Evolutionary conservation across 2,888 invertebrate species (phyloP).

Genomic region (Automeris io): DNA sequence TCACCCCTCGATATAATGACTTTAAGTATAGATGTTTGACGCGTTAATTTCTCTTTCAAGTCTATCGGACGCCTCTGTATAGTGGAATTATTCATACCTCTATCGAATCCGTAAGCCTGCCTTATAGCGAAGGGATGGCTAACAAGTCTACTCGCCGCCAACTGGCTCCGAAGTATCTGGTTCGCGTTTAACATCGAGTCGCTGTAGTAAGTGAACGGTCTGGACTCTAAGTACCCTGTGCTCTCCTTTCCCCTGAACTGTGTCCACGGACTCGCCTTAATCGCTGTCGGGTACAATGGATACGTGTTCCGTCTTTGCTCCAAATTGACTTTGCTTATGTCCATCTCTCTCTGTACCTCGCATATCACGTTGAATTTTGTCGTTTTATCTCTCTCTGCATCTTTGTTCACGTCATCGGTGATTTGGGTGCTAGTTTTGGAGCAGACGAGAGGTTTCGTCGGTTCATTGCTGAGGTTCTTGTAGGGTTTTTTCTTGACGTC

Average conservation of each 20-base stretch:
- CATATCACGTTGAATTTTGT: constrained; percentile 17
- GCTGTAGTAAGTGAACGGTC: constrained; percentile 49
- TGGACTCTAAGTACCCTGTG: constrained; percentile 30
- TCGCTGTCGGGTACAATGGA: constrained; percentile 54
- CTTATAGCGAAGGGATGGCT: constrained; percentile 46
- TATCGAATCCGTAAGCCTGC: constrained; percentile 55
- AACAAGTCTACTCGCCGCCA: constrained; percentile 49
- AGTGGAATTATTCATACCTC: no score
- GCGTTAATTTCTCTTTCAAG: no score
- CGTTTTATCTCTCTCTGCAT: constrained; percentile 7
- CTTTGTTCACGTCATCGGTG: constrained; percentile 8
- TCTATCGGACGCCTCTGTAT: no score
- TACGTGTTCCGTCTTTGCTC: constrained; percentile 55
- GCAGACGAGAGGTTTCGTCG: constrained; percentile 39
- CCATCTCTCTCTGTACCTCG: constrained; percentile 42
- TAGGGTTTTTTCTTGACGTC: constrained; percentile 46
- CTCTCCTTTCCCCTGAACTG: constrained; percentile 41
- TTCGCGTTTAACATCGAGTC: constrained; percentile 51
- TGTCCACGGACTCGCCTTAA: constrained; percentile 52
- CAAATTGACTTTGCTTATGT: constrained; percentile 33
- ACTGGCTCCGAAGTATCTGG: constrained; percentile 49
- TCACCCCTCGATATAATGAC: no score
- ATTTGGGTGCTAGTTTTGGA: constrained; percentile 11
- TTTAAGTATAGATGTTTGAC: no score
- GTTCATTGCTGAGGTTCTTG: constrained; percentile 42